phyloP scores from a whole-genome alignment of 2,797 vertebrate genomes.

The Cryptoprocta ferox region DNA sequence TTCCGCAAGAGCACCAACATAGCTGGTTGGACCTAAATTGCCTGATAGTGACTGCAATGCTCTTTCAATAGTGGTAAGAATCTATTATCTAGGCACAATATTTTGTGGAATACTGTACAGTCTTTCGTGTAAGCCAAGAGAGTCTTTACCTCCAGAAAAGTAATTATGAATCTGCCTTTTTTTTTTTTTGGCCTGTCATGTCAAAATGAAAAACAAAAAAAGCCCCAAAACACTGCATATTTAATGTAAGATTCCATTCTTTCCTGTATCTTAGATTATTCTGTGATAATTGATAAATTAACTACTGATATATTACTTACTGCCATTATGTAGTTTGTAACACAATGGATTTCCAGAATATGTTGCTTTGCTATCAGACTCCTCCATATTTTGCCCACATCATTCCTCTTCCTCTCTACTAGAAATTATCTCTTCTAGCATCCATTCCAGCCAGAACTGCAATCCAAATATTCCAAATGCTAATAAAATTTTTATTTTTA shows the following conservation, averaged over 20 bases:
- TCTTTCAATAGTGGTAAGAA: not conserved
- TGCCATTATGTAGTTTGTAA: conserved; percentile 2
- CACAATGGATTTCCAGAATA: not conserved
- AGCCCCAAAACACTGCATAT: not conserved
- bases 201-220: conserved; percentile 39
- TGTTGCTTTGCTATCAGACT: conserved; percentile 45
- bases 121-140: not conserved
- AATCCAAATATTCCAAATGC: conserved; percentile 32
- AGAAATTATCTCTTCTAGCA: not conserved
- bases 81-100: not conserved
- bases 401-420: not conserved
- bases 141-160: conserved; percentile 24
- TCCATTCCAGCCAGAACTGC: not conserved
- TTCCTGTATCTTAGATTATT: not conserved
- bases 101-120: conserved; percentile 4
- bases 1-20: not conserved
- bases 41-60: not conserved
- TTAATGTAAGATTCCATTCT: not conserved
- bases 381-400: not conserved
- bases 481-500: conserved; percentile 42
- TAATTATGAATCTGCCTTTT: not conserved
- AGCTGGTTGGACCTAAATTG: not conserved
- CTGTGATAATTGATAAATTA: conserved; percentile 6
- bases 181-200: conserved; percentile 27
- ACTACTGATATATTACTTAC: conserved; percentile 20